Percentiles rank a stretch among this genome's conserved stretches.
Conservation (phyloP, 2,888 invertebrate genomes). For the Ormyrus thymus region DNA sequence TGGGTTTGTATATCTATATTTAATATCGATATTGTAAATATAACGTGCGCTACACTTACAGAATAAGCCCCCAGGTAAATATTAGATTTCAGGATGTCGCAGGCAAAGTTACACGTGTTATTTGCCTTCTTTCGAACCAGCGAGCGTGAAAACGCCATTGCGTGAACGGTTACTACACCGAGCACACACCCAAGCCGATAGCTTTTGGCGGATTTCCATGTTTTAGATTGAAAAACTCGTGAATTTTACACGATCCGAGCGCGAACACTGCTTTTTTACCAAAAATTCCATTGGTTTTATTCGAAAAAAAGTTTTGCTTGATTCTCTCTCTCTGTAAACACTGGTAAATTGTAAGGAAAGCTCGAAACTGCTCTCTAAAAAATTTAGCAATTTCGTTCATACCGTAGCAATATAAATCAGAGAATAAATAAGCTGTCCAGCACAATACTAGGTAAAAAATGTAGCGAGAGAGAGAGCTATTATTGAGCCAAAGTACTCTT, state of each 20-base stretch:
- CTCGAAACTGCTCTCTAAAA: no score
- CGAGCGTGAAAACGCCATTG: constrained; percentile 25
- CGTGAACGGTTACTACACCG: constrained; percentile 11
- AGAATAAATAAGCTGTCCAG: no score
- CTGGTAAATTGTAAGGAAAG: no score
- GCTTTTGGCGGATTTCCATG: constrained; percentile 61
- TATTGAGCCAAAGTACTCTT: neutral
- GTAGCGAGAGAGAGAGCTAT: no score
- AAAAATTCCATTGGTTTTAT: neutral
- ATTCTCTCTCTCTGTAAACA: no score
- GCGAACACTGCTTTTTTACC: constrained; percentile 19
- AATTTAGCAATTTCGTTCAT: no score
- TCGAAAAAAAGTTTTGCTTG: neutral
- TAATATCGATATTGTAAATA: no score
- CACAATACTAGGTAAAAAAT: no score
- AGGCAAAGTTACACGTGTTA: constrained; percentile 32
- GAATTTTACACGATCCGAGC: constrained; percentile 3
- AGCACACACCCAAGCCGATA: constrained; percentile 40
- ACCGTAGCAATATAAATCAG: no score
- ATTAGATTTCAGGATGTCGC: constrained; percentile 2
- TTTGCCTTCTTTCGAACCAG: neutral
- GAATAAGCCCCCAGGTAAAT: no score
- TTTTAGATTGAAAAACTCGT: constrained; percentile 57
- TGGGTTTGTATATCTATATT: no score
- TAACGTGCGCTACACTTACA: neutral